Percentiles rank a stretch among this genome's conserved stretches.
Evolutionary conservation across 2,797 vertebrate species (phyloP).

Genomic region (Rhinogobio ventralis): DNA sequence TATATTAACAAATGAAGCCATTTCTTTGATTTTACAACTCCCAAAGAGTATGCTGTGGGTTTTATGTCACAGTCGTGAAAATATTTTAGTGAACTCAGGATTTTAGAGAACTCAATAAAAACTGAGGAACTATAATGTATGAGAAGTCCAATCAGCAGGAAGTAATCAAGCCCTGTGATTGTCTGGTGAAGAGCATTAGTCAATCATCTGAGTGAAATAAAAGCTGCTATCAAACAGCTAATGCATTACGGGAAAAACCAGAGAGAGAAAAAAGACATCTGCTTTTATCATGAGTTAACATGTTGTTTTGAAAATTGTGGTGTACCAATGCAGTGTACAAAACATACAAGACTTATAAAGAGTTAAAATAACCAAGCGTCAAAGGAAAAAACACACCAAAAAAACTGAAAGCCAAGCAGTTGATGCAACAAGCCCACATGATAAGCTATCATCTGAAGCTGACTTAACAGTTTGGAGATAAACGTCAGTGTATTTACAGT

Average conservation of each 20-base stretch:
- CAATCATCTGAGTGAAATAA: not conserved
- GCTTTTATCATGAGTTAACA: not conserved
- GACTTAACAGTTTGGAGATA: not conserved
- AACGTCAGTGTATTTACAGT: not conserved
- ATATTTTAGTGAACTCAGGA: not conserved
- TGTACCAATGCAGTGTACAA: not conserved
- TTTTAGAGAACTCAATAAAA: slow-evolving; percentile 6
- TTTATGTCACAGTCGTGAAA: not conserved
- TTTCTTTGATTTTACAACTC: not conserved
- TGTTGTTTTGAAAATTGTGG: not conserved
- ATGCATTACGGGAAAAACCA: not conserved
- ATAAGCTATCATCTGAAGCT: not conserved
- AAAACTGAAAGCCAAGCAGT: slow-evolving; percentile 1
- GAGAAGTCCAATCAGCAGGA: not conserved
- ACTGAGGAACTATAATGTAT: not conserved
- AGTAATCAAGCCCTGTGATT: not conserved
- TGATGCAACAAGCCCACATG: not conserved
- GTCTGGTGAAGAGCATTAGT: not conserved
- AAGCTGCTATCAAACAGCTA: not conserved
- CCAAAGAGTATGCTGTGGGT: too few species aligned
- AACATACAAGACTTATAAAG: not conserved
- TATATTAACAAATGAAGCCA: not conserved
- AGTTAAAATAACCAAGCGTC: not conserved
- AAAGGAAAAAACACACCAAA: not conserved
- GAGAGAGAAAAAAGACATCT: not conserved